A percentile compares a stretch with the other conserved stretches of the same genome.
Conservation (phyloP, 2,797 vertebrate genomes). For the Schizopygopsis malacanthus region DNA sequence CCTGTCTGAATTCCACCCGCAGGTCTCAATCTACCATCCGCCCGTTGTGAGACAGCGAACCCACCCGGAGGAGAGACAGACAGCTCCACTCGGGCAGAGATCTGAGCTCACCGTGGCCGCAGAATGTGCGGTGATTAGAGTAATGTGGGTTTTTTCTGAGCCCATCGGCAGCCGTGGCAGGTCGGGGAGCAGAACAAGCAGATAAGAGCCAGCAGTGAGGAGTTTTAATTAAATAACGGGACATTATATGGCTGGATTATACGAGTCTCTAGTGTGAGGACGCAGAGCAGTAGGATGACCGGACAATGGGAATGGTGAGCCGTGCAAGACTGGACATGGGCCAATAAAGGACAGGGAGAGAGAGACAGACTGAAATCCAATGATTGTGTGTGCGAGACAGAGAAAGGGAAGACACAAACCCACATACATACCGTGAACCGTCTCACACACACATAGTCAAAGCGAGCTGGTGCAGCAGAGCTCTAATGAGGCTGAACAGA, state of each 20-base stretch:
- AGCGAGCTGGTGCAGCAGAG: conserved; percentile 27
- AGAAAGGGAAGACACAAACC: conserved; percentile 14
- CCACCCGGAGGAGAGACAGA: conserved; percentile 39
- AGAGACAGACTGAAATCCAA: conserved; percentile 10
- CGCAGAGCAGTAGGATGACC: conserved; percentile 61
- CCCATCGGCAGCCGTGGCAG: conserved; percentile 29
- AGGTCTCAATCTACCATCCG: conserved; percentile 31
- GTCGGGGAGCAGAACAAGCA: conserved; percentile 39
- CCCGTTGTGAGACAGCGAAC: conserved; percentile 17
- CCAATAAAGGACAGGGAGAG: conserved; percentile 58
- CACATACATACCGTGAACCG: not conserved
- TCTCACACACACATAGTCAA: not conserved
- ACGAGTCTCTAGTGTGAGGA: conserved; percentile 68
- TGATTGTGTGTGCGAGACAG: conserved; percentile 2
- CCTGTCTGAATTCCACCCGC: conserved; percentile 14
- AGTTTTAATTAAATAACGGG: conserved; percentile 76
- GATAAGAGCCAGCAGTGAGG: conserved; percentile 54
- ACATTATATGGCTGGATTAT: conserved; percentile 78
- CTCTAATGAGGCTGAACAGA: conserved; percentile 44
- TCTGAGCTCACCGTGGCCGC: conserved; percentile 29
- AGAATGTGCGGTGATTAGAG: conserved; percentile 48
- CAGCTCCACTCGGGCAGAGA: conserved; percentile 23
- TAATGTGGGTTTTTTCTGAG: conserved; percentile 43
- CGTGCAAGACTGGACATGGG: conserved; percentile 70
- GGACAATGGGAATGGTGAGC: conserved; percentile 74